phyloP scores from a whole-genome alignment of 2,797 vertebrate species.

The Eurystomus glaucurus region DNA sequence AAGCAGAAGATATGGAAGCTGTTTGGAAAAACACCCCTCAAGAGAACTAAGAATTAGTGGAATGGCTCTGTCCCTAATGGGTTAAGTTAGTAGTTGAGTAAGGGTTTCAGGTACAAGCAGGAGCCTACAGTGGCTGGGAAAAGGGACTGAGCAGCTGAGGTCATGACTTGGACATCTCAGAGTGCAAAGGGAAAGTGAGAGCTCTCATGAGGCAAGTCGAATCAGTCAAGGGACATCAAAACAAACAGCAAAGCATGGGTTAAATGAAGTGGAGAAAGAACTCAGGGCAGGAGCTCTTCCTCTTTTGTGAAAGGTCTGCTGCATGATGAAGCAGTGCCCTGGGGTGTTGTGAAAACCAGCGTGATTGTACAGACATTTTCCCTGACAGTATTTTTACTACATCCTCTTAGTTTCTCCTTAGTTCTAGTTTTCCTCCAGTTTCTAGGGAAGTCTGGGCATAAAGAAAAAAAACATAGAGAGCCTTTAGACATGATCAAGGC shows the following conservation, averaged over 20 bases:
- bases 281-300: neutral
- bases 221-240: neutral
- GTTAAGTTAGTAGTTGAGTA: neutral
- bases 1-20: neutral
- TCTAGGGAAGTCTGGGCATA: conserved; percentile 38
- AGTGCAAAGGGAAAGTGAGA: neutral
- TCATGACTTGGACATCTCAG: neutral
- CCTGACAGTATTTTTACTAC: conserved; percentile 2
- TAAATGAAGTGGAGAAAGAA: conserved; percentile 35
- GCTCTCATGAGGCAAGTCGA: neutral
- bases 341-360: neutral
- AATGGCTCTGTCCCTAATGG: neutral
- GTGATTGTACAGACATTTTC: neutral
- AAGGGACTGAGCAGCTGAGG: fast-evolving
- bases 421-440: conserved; percentile 39
- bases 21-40: neutral
- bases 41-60: neutral
- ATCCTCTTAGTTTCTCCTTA: conserved; percentile 17
- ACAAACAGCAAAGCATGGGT: neutral
- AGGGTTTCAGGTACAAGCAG: neutral
- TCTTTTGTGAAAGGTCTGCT: conserved; percentile 27
- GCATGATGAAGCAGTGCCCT: neutral
- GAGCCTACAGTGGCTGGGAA: neutral
- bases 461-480: neutral
- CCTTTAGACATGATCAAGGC: neutral